Percentiles rank a stretch among this genome's conserved stretches.
Conservation (phyloP, 2,797 vertebrate genomes). For the Pogoniulus pusillus region DNA sequence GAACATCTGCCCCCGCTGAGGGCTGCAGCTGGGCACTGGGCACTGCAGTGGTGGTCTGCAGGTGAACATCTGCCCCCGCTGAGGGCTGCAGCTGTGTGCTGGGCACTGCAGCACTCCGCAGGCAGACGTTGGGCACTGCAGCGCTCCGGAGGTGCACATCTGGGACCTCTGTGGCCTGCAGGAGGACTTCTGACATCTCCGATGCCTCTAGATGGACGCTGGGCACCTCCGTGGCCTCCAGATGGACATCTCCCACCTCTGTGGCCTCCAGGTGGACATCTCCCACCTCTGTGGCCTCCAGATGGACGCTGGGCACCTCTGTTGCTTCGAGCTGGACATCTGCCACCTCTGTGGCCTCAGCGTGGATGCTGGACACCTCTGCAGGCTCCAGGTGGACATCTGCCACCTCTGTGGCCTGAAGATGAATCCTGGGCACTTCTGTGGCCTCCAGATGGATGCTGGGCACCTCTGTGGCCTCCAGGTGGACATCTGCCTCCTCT, state of each 20-base stretch:
- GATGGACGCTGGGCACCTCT: neutral
- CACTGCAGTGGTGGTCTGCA: neutral
- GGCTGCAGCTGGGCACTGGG: neutral
- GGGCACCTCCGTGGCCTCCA: neutral
- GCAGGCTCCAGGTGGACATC: conserved; percentile 4
- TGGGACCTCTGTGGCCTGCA: conserved; percentile 20
- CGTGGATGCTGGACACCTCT: neutral
- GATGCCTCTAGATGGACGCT: conserved; percentile 23
- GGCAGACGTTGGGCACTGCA: neutral
- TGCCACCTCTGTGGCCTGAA: neutral
- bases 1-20: too few relatives aligned
- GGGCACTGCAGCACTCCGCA: neutral
- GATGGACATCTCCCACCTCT: neutral
- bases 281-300: conserved; percentile 4
- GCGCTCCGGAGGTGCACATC: neutral
- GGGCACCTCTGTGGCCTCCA: conserved; percentile 20
- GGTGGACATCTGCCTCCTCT: conserved; percentile 9
- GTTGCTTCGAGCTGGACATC: neutral
- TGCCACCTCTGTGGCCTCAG: neutral
- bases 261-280: too few relatives aligned
- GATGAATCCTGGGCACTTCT: neutral
- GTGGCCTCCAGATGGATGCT: neutral
- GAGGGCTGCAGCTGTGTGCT: neutral
- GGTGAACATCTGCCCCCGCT: too few relatives aligned
- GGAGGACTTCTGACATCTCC: neutral